These are phyloP conservation scores for Tortricodes alternella DNA, from an alignment of 2,888 invertebrate genomes.

Conservation along the genomic window DNA sequence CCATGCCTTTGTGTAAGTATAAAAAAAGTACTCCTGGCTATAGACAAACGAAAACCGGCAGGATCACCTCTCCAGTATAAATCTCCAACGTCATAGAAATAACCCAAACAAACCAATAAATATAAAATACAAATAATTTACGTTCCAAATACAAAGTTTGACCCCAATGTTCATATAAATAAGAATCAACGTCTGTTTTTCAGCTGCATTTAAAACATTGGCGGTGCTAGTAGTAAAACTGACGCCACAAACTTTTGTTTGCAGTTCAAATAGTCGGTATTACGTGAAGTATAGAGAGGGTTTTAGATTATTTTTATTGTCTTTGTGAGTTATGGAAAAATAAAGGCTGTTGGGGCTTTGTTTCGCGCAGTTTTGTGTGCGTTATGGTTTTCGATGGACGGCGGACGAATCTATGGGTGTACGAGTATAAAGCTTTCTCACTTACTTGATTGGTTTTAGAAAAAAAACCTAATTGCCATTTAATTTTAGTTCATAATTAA, in stretches of 20 bases:
- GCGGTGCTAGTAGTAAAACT: conserved; percentile 46
- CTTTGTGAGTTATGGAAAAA: conserved; percentile 27
- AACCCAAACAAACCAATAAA: conserved; percentile 46
- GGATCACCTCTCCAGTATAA: conserved; percentile 43
- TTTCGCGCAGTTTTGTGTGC: conserved; percentile 35
- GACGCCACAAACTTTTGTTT: conserved; percentile 40
- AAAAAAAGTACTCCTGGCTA: conserved; percentile 34
- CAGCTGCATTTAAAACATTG: conserved; percentile 33
- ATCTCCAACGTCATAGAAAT: conserved; percentile 45
- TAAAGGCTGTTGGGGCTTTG: conserved; percentile 35
- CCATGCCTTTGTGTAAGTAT: neutral
- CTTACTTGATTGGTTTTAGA: conserved; percentile 8
- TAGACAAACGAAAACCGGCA: conserved; percentile 31
- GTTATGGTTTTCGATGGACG: conserved; percentile 32
- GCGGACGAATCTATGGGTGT: conserved; percentile 7
- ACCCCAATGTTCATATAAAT: neutral
- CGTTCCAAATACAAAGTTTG: neutral
- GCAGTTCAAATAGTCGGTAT: conserved; percentile 37
- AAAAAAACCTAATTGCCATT: no score
- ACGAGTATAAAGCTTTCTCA: conserved; percentile 2
- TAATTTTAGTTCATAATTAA: no score
- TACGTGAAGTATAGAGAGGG: conserved; percentile 31
- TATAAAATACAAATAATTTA: conserved; percentile 30
- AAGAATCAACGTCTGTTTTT: conserved; percentile 2
- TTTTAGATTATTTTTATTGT: conserved; percentile 32